Conservation (phyloP, 2,797 vertebrate genomes). For the Sebastes paucispinis region DNA sequence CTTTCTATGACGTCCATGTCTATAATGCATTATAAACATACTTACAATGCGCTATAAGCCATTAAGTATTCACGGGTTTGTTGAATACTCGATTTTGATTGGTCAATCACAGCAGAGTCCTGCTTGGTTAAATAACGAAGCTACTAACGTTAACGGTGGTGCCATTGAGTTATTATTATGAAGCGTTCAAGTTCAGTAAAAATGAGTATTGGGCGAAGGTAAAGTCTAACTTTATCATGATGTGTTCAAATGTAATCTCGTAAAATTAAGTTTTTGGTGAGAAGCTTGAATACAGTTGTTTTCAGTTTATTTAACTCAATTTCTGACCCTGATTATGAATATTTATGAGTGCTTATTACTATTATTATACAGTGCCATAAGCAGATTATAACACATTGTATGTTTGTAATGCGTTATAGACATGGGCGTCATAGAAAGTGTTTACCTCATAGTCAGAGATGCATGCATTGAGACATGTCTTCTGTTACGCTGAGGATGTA, state of each 20-base stretch:
- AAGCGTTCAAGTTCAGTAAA: too few species aligned
- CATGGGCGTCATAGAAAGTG: background rate
- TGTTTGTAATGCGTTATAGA: background rate
- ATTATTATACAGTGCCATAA: background rate
- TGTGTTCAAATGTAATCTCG: too few species aligned
- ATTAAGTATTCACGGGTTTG: fast-evolving
- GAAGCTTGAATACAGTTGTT: too few species aligned
- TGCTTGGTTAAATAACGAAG: too few species aligned
- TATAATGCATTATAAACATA: background rate
- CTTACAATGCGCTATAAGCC: fast-evolving
- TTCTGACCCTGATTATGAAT: background rate
- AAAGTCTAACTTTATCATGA: too few species aligned
- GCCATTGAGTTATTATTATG: too few species aligned
- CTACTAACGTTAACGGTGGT: too few species aligned
- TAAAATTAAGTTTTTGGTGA: too few species aligned
- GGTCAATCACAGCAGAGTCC: too few species aligned
- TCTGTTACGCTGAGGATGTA: background rate
- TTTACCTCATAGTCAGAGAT: background rate
- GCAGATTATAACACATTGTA: background rate
- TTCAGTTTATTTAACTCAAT: too few species aligned
- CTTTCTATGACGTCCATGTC: background rate
- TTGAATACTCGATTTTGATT: too few species aligned
- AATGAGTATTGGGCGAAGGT: too few species aligned
- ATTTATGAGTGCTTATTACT: background rate
- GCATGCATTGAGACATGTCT: background rate